These are phyloP conservation scores for Thermophis baileyi DNA, from an alignment of 2,113 vertebrate genomes.

Conservation along the genomic window DNA sequence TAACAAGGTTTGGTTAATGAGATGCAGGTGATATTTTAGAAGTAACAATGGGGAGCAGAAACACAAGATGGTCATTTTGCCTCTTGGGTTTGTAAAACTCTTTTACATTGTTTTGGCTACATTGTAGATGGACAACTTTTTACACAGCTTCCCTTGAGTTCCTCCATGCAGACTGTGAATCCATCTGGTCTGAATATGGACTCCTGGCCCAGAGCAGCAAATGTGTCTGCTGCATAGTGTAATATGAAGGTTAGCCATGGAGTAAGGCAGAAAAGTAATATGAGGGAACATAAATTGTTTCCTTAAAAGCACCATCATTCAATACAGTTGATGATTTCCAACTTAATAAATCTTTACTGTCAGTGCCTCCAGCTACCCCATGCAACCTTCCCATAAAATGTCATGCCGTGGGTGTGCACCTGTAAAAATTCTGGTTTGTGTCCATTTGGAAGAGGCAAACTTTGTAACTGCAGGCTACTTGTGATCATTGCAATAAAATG, in stretches of 20 bases:
- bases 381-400: not conserved
- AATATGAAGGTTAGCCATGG: constrained; percentile 51
- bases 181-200: constrained; percentile 42
- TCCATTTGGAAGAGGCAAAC: not conserved
- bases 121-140: constrained; percentile 33
- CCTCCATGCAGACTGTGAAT: constrained; percentile 34
- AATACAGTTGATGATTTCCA: constrained; percentile 43
- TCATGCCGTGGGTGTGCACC: not conserved
- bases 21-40: constrained; percentile 62
- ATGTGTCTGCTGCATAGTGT: constrained; percentile 40
- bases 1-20: constrained; percentile 60
- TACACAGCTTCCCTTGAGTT: constrained; percentile 44
- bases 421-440: constrained; percentile 30
- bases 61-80: constrained; percentile 34
- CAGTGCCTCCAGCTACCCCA: constrained; percentile 29
- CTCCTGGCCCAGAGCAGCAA: constrained; percentile 50
- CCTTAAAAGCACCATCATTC: constrained; percentile 48
- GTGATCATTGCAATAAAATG: not conserved
- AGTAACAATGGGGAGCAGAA: constrained; percentile 48
- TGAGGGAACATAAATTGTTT: constrained; percentile 47
- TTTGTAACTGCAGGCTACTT: not conserved
- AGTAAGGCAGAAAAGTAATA: constrained; percentile 47
- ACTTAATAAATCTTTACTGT: constrained; percentile 41
- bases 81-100: constrained; percentile 29
- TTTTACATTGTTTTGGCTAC: constrained; percentile 27